Evolutionary conservation across 2,113 vertebrate species (phyloP), one percentile per base, ranked within the genome.

Genomic region (Rhodinocichla rosea): DNA sequence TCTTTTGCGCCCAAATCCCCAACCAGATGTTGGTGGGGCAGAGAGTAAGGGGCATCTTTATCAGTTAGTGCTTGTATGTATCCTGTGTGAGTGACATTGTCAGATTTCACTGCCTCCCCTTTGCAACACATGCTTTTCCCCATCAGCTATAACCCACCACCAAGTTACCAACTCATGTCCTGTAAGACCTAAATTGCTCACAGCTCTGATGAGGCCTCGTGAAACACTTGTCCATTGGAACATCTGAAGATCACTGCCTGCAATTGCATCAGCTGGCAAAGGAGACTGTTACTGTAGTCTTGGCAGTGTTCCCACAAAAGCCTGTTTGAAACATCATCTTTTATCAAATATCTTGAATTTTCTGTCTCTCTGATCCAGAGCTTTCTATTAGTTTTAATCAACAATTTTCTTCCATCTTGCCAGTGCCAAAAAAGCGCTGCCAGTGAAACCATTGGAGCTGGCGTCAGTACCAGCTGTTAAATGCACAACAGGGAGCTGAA

Each of bases 291-390:
- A 32, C 37, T 42, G 37, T 39, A 60, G 17, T 83, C 74, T 45
- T 79, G 30, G 57, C 28, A 79, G 32, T 67, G 20, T 55, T 89
- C 11, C 37, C 73, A 78, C 53, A 45, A 89, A 77, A 50, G 13
- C 42, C 52, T 86, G 79, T 62, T 42, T 7, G 8, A 18, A 90
- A 71, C 30, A 26, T 44, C 37, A 65, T 50, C 53, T 49, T 75
- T 30, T 87, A 88, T 68, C 28, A 55, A 80, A 35, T 42, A 63
- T n/a, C 68, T 80, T 83, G 47, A 56, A 23, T 79, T 93, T 86
- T 86, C 7, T 40, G 35, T 75, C 30, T 40, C 13, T 76, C 62
- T 73, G 70, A 89, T 62, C 30, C 39, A 90, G 60, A 35, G 45
- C 26, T 74, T 95, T 88, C 47, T 78, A 11, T 80, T 87, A 80